Evolutionary conservation across 2,113 vertebrate species (phyloP).

Genomic region (Bungarus multicinctus): DNA sequence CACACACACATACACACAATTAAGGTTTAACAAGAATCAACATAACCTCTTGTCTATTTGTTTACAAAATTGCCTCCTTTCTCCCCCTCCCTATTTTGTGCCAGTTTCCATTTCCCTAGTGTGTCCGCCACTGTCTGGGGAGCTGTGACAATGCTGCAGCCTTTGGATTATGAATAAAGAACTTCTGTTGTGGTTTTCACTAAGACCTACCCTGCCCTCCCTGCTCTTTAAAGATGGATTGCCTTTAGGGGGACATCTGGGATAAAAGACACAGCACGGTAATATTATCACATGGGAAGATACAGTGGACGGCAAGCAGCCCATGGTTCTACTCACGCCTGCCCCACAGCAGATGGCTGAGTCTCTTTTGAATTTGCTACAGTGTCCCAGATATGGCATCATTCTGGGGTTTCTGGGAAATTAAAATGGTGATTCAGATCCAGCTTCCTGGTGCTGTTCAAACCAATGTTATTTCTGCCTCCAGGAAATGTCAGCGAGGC

Average conservation of each 20-base stretch:
- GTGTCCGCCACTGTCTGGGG: neutral
- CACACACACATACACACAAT: no score
- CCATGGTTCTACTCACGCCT: neutral
- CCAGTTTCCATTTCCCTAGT: neutral
- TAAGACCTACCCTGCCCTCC: neutral
- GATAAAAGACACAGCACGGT: neutral
- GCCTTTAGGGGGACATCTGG: neutral
- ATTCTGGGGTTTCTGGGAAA: neutral
- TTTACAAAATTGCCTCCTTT: neutral
- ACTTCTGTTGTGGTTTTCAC: neutral
- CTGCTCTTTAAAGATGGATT: neutral
- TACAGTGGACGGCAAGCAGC: neutral
- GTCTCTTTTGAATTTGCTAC: neutral
- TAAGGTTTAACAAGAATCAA: neutral
- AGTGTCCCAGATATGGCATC: neutral
- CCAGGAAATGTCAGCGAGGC: neutral
- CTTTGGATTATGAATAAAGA: neutral
- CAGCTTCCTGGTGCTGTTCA: neutral
- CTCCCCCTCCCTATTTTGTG: neutral
- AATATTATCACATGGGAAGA: neutral
- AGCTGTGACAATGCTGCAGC: neutral
- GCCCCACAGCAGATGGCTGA: neutral
- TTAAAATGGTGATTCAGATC: neutral
- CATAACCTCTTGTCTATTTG: neutral
- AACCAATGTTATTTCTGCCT: neutral